Evolutionary conservation across 2,888 invertebrate species (phyloP).

Genomic region (Standfussiana lucernea): DNA sequence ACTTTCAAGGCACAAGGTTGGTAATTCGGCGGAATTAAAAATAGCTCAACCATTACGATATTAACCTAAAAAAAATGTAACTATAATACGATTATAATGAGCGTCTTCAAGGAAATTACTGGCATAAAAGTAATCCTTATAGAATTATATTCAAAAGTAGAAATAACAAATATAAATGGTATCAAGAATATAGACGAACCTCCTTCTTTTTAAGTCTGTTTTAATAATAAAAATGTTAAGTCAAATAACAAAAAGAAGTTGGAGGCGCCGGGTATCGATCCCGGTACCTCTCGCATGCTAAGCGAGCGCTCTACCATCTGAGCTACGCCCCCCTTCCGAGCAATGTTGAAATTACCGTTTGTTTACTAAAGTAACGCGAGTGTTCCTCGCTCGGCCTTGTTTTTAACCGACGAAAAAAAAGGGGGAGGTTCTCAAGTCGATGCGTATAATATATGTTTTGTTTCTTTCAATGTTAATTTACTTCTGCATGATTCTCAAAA

Average conservation of each 20-base stretch:
- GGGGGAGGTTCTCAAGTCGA: background rate
- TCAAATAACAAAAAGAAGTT: conserved; percentile 18
- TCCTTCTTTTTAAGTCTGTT: background rate
- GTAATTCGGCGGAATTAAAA: conserved; percentile 23
- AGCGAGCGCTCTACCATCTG: conserved; percentile 91
- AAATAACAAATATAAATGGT: no score
- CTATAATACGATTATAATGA: conserved; percentile 67
- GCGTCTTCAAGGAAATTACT: conserved; percentile 65
- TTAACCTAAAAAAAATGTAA: conserved; percentile 34
- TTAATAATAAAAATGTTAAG: background rate
- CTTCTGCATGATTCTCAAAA: background rate
- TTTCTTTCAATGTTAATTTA: background rate
- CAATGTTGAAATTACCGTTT: fast-evolving
- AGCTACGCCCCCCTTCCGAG: conserved; percentile 85
- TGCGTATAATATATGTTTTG: no score
- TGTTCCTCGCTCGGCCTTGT: background rate
- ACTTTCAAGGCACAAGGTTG: conserved; percentile 40
- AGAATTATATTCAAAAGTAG: background rate
- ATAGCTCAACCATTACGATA: conserved; percentile 3
- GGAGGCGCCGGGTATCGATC: conserved; percentile 88
- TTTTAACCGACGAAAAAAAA: background rate
- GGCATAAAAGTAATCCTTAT: background rate
- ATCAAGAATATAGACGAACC: background rate
- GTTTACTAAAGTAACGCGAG: fast-evolving
- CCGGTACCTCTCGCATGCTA: conserved; percentile 91